Evolutionary conservation across 2,797 vertebrate species (phyloP).

Genomic region (Graptemys geographica): DNA sequence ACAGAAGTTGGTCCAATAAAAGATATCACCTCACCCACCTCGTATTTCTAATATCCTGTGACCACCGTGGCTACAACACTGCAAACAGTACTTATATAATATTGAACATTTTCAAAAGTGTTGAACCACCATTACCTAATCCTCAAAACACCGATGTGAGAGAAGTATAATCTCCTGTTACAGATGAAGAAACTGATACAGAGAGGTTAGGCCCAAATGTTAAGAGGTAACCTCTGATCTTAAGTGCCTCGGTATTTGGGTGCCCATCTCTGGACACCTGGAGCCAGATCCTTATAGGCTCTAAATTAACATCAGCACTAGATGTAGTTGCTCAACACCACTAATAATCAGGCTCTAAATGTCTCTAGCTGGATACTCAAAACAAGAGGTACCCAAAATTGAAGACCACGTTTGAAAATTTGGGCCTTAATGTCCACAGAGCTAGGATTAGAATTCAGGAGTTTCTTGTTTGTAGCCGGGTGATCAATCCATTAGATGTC

Average conservation of each 20-base stretch:
- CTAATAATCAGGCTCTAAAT: neutral
- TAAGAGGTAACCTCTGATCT: neutral
- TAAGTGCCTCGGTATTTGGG: neutral
- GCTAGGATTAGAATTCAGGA: too few relatives aligned
- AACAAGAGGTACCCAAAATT: too few relatives aligned
- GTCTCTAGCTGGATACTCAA: too few relatives aligned
- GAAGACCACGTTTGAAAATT: too few relatives aligned
- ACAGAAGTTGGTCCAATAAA: neutral
- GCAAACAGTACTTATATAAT: neutral
- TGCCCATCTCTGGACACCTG: neutral
- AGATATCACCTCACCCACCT: neutral
- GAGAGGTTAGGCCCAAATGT: neutral
- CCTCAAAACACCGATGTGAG: neutral
- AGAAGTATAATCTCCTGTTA: neutral
- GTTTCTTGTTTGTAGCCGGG: too few relatives aligned
- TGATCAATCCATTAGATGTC: too few relatives aligned
- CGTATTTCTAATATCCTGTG: neutral
- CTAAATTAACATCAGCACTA: neutral
- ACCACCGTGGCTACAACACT: neutral
- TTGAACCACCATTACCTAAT: neutral
- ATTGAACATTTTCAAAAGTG: neutral
- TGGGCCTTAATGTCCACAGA: too few relatives aligned
- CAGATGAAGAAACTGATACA: neutral
- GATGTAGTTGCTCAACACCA: neutral
- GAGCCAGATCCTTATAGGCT: neutral